phyloP scores from a whole-genome alignment of 2,888 invertebrate species.

The Scaptodrosophila latifasciaeformis region DNA sequence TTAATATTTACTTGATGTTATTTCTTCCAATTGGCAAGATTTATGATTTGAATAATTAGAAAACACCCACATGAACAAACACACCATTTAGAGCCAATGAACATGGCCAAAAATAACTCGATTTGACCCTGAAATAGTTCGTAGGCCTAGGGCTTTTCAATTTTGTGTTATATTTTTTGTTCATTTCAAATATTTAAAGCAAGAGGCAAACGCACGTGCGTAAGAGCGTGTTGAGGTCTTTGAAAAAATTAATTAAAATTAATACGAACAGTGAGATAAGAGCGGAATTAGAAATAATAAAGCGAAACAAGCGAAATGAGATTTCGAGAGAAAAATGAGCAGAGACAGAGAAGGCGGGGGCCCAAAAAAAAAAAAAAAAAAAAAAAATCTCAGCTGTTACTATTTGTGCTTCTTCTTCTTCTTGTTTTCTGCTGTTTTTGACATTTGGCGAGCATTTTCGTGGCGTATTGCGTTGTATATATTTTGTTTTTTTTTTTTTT shows the following conservation, averaged over 20 bases:
- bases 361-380: no score
- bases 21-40: no score
- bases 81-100: constrained; percentile 4
- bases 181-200: background rate
- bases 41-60: no score
- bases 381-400: no score
- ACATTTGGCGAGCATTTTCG: no score
- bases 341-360: constrained; percentile 3
- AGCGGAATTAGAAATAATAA: constrained; percentile 8
- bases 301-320: constrained; percentile 9
- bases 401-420: no score
- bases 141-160: constrained; percentile 3
- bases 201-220: constrained; percentile 32
- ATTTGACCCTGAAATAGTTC: background rate
- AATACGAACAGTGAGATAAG: constrained; percentile 17
- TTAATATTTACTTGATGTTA: no score
- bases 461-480: constrained; percentile 14
- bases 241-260: constrained; percentile 13
- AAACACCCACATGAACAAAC: no score
- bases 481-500: constrained; percentile 21
- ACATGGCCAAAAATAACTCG: background rate
- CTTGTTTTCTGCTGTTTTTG: no score
- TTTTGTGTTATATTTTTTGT: background rate
- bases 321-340: background rate
- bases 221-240: constrained; percentile 4